Evolutionary conservation across 1,140 invertebrate species (phyloP).

Genomic region (Caenorhabditis latens): DNA sequence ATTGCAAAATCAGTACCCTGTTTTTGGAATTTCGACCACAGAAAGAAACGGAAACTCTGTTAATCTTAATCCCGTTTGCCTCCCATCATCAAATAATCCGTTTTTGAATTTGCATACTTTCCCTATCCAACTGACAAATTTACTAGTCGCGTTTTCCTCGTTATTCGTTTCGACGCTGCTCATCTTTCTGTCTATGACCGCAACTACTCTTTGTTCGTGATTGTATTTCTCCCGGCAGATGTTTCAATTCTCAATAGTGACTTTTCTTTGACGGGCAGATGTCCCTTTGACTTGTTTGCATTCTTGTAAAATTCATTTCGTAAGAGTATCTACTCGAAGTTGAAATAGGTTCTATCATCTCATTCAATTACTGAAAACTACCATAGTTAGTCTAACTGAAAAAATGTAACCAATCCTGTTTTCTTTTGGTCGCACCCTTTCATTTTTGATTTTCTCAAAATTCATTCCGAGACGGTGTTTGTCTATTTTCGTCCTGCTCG

Average conservation of each 20-base stretch:
- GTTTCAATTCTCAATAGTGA: not conserved
- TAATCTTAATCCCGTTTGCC: slow-evolving; percentile 12
- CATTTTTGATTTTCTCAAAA: too few species aligned
- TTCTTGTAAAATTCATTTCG: too few species aligned
- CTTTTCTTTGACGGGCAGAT: too few species aligned
- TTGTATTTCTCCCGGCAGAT: not conserved
- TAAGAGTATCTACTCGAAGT: too few species aligned
- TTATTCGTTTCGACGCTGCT: not conserved
- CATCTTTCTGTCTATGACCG: not conserved
- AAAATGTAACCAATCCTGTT: too few species aligned
- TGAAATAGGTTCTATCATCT: too few species aligned
- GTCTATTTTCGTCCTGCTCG: too few species aligned
- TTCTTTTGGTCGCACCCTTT: too few species aligned
- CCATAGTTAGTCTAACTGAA: too few species aligned
- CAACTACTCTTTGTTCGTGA: not conserved
- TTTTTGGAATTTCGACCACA: not conserved
- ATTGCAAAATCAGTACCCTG: not conserved
- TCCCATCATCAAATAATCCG: slow-evolving; percentile 21
- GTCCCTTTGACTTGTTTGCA: too few species aligned
- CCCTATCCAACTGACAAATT: slow-evolving; percentile 28
- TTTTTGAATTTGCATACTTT: slow-evolving; percentile 43
- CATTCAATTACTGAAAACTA: too few species aligned
- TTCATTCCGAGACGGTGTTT: too few species aligned
- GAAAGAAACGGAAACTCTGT: slow-evolving; percentile 36
- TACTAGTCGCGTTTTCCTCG: not conserved